phyloP scores from a whole-genome alignment of 2,888 invertebrate species.

The Doris montereyensis region DNA sequence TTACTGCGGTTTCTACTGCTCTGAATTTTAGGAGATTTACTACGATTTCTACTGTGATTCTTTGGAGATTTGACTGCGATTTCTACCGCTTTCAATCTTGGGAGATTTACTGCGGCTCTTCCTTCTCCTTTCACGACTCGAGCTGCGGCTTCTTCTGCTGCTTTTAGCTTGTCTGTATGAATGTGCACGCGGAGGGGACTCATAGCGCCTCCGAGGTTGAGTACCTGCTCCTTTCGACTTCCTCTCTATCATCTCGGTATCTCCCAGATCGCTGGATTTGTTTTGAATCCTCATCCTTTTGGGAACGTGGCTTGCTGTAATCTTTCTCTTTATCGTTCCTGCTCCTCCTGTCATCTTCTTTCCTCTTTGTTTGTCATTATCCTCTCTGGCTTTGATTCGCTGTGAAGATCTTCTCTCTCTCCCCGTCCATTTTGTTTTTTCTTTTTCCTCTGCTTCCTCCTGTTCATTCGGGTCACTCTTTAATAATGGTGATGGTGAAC shows the following conservation, averaged over 20 bases:
- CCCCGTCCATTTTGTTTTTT: neutral
- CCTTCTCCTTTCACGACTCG: constrained; percentile 8
- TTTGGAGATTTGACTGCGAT: constrained; percentile 14
- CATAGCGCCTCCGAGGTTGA: neutral
- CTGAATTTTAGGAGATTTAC: too few species aligned
- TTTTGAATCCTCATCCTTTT: too few species aligned
- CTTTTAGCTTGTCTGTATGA: neutral
- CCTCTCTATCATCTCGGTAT: neutral
- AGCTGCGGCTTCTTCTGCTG: constrained; percentile 2
- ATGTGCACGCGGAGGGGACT: neutral
- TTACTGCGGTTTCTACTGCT: too few species aligned
- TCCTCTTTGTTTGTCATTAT: neutral
- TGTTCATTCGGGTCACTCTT: neutral
- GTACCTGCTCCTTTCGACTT: neutral
- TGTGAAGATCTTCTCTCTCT: neutral
- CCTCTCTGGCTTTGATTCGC: neutral
- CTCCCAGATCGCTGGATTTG: neutral
- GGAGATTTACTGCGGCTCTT: neutral
- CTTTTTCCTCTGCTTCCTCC: neutral
- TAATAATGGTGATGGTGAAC: neutral
- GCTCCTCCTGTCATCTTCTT: neutral
- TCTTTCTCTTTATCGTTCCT: too few species aligned
- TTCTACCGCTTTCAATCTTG: neutral
- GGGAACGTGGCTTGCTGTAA: too few species aligned
- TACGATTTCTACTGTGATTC: neutral